These are phyloP conservation scores for Seriola rivoliana DNA, from an alignment of 2,113 vertebrate genomes.

Conservation along the genomic window DNA sequence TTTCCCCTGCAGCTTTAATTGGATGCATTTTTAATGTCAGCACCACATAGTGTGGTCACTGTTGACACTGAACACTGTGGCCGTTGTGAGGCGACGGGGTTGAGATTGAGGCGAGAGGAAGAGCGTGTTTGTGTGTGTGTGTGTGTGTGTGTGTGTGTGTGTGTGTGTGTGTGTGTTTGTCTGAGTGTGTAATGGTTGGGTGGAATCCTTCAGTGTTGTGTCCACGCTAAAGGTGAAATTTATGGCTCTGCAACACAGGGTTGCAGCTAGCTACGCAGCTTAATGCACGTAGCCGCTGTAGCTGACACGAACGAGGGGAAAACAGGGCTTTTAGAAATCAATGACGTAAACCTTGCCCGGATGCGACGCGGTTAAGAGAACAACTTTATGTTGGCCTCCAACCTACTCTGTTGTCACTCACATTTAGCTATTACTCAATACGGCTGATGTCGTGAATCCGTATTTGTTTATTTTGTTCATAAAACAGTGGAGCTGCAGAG, in stretches of 20 bases:
- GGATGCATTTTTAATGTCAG: conserved; percentile 67
- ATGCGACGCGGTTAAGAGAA: not conserved
- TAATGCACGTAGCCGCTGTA: not conserved
- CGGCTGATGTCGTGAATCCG: no score
- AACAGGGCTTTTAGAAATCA: not conserved
- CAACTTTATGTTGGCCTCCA: no score
- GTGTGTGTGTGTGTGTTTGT: conserved; percentile 7
- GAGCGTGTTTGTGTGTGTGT: conserved; percentile 8
- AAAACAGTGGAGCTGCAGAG: not conserved
- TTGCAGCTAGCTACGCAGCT: not conserved
- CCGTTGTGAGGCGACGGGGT: conserved; percentile 57
- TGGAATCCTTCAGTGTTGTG: conserved; percentile 4
- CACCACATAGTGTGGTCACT: conserved; percentile 56
- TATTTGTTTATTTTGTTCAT: not conserved
- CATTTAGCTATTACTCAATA: not conserved
- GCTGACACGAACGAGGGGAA: not conserved
- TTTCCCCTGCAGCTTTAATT: conserved; percentile 66
- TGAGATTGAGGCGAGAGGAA: conserved; percentile 35
- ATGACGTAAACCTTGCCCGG: not conserved
- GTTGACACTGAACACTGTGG: conserved; percentile 67
- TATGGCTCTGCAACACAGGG: not conserved
- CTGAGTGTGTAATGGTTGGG: conserved; percentile 4
- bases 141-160: conserved; percentile 2
- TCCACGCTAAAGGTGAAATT: conserved; percentile 24
- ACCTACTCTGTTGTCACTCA: not conserved